Evolutionary conservation across 2,888 invertebrate genomes (phyloP), one percentile per base, ranked within the genome.

Genomic region (Lacanobia wlatinum): DNA sequence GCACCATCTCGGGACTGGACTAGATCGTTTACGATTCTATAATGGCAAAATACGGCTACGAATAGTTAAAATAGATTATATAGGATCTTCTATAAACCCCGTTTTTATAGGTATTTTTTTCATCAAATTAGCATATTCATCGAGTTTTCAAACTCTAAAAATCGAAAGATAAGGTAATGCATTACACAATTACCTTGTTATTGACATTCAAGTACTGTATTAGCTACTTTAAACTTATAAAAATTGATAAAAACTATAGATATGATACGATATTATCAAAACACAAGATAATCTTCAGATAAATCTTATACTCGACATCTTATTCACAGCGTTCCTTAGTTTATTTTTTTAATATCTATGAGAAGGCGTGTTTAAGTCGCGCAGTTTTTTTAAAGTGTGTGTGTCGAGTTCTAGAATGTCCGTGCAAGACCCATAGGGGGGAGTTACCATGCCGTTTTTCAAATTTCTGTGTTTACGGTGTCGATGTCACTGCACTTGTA

Each of bases 371-470:
- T 69, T 34, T 55, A 2, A 23, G 1, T 14, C 1, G 73, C 10
- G 10, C 12, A 46, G 46, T 53, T 67, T 55, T 40, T 38, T 48
- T 18, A 8, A 8, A 48, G 14, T 18, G 8, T 14, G 43, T 1
- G 9, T 14, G 14, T 14, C 43, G 43, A 48, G 8, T 48, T 48
- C 1, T 21, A 18, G 5, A 23, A 69, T 69, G 67, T 53, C n/a
- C 5, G 28, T 69, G 21, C 18, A 46, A 69, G 23, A 23, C 9
- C 46, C 3, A 7, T 46, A 55, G 12, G 14, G 40, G 12, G 0
- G 0, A 43, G 0, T 12, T 56, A 34, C 9, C 18, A 73, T 73
- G 73, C 73, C 73, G 1, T 56, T 73, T 23, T 73, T 76, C 16
- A 28, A 12, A 6, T 9, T 67, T 16, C 23, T 73, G 50, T 73